Evolutionary conservation across 2,113 vertebrate genomes (phyloP).

Genomic region (Cyprinodon tularosa): DNA sequence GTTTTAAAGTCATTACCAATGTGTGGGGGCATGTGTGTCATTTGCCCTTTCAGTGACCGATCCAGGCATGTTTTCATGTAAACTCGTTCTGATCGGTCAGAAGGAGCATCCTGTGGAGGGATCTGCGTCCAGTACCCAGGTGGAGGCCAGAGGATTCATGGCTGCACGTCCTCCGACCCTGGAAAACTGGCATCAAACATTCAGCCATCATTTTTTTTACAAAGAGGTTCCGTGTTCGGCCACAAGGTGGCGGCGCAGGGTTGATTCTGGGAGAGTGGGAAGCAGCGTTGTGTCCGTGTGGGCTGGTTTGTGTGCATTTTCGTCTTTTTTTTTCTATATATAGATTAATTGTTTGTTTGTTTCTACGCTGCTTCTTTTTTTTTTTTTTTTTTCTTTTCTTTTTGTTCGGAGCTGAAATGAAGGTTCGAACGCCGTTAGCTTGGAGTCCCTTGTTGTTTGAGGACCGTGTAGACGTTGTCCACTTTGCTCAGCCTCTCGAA

Average conservation of each 20-base stretch:
- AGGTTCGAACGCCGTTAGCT: conserved; percentile 82
- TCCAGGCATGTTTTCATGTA: conserved; percentile 17
- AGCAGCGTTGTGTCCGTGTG: conserved; percentile 34
- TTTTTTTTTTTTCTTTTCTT: not conserved
- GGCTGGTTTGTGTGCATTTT: conserved; percentile 25
- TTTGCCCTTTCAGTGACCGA: conserved; percentile 29
- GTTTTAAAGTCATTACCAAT: conserved; percentile 21
- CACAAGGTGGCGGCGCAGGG: conserved; percentile 43
- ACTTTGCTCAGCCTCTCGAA: conserved; percentile 96
- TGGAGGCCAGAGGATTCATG: conserved; percentile 1
- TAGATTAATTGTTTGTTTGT: not conserved
- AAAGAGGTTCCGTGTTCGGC: conserved; percentile 31
- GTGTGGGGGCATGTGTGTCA: conserved; percentile 18
- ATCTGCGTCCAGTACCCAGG: conserved; percentile 27
- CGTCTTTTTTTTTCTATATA: not conserved
- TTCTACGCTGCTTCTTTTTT: not conserved
- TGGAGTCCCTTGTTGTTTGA: conserved; percentile 89
- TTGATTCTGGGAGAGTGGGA: conserved; percentile 19
- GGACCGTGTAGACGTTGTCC: conserved; percentile 92
- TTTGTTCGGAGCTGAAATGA: conserved; percentile 37
- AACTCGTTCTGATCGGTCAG: conserved; percentile 15
- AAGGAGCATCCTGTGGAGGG: conserved; percentile 2
- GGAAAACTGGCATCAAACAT: conserved; percentile 24
- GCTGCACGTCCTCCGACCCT: conserved; percentile 14
- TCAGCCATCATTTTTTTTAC: conserved; percentile 10